A percentile compares a stretch with the other conserved stretches of the same genome.
Conservation (phyloP, 2,113 vertebrate genomes). For the Sprattus sprattus region DNA sequence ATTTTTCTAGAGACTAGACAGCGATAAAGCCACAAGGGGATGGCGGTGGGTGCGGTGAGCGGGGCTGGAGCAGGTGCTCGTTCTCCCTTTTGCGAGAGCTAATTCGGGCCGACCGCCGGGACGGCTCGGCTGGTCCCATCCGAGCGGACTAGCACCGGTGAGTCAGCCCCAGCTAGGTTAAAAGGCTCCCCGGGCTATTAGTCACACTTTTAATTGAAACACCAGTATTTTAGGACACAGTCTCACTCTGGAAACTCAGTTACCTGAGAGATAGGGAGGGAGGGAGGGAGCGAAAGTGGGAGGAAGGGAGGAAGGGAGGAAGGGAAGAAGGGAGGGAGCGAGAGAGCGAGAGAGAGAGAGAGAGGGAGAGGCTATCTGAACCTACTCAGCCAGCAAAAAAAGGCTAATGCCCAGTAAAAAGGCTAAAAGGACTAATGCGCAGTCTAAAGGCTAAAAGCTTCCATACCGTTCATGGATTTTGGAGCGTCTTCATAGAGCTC, state of each 20-base stretch:
- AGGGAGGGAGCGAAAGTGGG: neutral
- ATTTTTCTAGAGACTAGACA: neutral
- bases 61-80: neutral
- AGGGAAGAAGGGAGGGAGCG: neutral
- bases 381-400: neutral
- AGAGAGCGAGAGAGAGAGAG: neutral
- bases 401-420: neutral
- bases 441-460: neutral
- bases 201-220: conserved; percentile 41
- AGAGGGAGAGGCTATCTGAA: neutral
- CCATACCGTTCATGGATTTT: neutral
- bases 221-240: conserved; percentile 36
- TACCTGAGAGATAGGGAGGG: neutral
- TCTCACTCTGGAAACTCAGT: conserved; percentile 24
- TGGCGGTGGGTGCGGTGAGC: neutral
- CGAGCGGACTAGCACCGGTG: conserved; percentile 19
- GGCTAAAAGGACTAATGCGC: neutral
- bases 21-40: neutral
- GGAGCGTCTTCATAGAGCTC: neutral
- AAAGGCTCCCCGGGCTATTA: conserved; percentile 35
- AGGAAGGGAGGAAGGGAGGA: neutral
- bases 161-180: conserved; percentile 32
- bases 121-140: conserved; percentile 8
- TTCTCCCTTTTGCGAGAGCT: conserved; percentile 17
- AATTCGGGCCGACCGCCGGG: conserved; percentile 27